Conservation (phyloP, 2,113 vertebrate genomes). For the Zootoca vivipara region DNA sequence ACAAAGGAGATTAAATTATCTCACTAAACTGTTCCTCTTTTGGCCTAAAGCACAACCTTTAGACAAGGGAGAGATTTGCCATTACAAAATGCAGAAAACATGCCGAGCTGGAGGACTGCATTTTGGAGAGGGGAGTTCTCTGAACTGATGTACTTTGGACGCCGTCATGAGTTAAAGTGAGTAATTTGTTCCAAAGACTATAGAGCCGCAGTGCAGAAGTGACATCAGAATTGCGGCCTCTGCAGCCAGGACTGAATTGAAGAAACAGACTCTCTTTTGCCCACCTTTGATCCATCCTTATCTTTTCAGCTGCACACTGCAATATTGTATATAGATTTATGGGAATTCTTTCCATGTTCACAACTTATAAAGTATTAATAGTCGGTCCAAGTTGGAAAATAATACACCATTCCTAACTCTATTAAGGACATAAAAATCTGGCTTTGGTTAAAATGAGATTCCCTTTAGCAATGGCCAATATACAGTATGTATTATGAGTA, state of each 20-base stretch:
- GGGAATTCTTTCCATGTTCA: conserved; percentile 71
- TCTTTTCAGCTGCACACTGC: conserved; percentile 50
- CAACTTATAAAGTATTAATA: conserved; percentile 68
- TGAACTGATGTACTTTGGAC: neutral
- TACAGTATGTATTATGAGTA: conserved; percentile 59
- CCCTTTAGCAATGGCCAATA: conserved; percentile 66
- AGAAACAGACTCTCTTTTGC: conserved; percentile 13
- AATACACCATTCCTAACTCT: conserved; percentile 73
- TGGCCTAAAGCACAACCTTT: conserved; percentile 16
- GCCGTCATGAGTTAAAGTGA: rapidly evolving
- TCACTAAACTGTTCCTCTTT: conserved; percentile 32
- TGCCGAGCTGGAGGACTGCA: rapidly evolving
- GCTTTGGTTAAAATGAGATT: conserved; percentile 73
- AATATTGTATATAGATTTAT: conserved; percentile 60
- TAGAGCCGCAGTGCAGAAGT: neutral
- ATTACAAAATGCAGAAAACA: conserved; percentile 23
- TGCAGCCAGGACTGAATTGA: neutral
- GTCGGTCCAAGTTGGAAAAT: conserved; percentile 70
- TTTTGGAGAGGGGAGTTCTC: conserved; percentile 6
- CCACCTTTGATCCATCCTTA: conserved; percentile 61
- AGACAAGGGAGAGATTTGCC: conserved; percentile 1
- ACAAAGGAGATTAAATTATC: conserved; percentile 2
- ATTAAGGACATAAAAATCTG: conserved; percentile 72
- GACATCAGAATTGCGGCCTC: conserved; percentile 2
- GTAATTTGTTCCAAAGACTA: conserved; percentile 13